phyloP scores from a whole-genome alignment of 1,140 invertebrate species.

The Brachionus sp. region DNA sequence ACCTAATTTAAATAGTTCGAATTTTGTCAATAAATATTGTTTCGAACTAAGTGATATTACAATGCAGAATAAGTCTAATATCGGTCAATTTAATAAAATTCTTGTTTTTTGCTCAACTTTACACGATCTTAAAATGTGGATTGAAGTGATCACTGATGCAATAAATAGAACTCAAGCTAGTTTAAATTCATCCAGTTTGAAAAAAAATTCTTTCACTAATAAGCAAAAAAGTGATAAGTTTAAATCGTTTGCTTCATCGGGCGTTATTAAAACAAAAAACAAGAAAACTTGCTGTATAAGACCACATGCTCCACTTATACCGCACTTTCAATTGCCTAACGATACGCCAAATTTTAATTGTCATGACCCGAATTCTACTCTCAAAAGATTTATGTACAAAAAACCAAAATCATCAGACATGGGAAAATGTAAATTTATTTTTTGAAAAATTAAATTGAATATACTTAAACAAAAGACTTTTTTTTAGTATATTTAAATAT shows the following conservation, averaged over 20 bases:
- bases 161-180: neutral
- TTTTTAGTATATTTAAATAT: neutral
- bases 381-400: constrained; percentile 39
- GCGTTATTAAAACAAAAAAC: neutral
- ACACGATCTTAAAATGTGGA: constrained; percentile 39
- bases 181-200: neutral
- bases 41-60: neutral
- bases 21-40: constrained; percentile 31
- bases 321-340: constrained; percentile 38
- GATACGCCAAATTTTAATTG: neutral
- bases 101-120: constrained; percentile 30
- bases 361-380: neutral
- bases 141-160: neutral
- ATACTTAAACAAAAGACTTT: neutral
- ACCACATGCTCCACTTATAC: constrained; percentile 36
- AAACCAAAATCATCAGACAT: constrained; percentile 36
- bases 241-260: neutral
- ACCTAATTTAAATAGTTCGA: neutral
- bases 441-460: neutral
- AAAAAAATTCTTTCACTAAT: neutral
- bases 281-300: constrained; percentile 12
- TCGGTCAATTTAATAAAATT: neutral
- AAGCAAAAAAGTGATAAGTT: neutral
- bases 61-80: neutral
- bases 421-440: constrained; percentile 23